Conservation (phyloP, 1,140 invertebrate genomes). For the Acromyrmex heyeri region DNA sequence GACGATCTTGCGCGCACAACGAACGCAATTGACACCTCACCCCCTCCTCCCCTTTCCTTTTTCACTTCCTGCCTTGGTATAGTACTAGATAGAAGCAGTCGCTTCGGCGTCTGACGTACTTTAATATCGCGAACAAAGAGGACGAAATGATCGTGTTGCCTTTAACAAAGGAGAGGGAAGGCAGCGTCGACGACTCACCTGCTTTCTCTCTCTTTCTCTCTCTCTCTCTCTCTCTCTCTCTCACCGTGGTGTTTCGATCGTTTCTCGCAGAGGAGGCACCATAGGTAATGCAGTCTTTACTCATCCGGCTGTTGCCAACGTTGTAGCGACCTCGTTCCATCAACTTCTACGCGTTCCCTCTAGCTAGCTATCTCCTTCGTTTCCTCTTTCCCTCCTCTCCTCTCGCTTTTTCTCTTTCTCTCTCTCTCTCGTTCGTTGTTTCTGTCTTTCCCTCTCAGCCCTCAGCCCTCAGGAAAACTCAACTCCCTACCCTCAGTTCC, state of each 20-base stretch:
- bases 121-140: constrained; percentile 78
- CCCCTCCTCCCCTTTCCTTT: neutral
- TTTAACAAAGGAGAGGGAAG: constrained; percentile 73
- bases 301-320: constrained; percentile 83
- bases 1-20: constrained; percentile 66
- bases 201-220: constrained; percentile 38
- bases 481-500: constrained; percentile 80
- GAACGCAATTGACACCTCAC: constrained; percentile 77
- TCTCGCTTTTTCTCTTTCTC: constrained; percentile 64
- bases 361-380: constrained; percentile 68
- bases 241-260: constrained; percentile 66
- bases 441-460: constrained; percentile 73
- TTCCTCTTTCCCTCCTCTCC: constrained; percentile 47
- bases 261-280: constrained; percentile 77
- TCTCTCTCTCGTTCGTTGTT: constrained; percentile 41
- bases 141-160: constrained; percentile 75
- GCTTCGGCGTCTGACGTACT: constrained; percentile 71
- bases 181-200: constrained; percentile 65
- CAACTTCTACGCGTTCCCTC: constrained; percentile 74
- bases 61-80: neutral
- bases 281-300: constrained; percentile 83
- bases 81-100: constrained; percentile 35
- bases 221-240: constrained; percentile 21
- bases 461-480: constrained; percentile 84
- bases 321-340: constrained; percentile 84